These are phyloP conservation scores for Tupaia chinensis DNA, from an alignment of 2,113 vertebrate genomes.

Conservation along the genomic window DNA sequence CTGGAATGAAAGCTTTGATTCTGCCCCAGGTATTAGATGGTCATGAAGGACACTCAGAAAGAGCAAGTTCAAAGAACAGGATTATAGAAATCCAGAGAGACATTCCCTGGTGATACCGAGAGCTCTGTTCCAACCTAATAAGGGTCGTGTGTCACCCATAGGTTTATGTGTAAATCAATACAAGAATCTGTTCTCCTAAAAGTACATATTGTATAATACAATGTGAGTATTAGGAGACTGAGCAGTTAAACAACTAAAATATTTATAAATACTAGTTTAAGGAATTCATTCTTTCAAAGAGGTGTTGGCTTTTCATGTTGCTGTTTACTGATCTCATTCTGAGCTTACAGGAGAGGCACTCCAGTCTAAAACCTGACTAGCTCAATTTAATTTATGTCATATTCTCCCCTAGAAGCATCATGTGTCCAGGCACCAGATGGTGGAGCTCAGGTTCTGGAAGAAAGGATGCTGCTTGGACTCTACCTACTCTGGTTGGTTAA, in stretches of 20 bases:
- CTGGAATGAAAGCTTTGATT: background rate
- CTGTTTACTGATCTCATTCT: background rate
- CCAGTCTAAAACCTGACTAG: background rate
- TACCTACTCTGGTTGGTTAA: background rate
- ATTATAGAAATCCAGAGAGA: background rate
- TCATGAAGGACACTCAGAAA: background rate
- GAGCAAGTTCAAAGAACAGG: background rate
- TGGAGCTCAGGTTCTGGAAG: fast-evolving
- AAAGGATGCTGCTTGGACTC: no score
- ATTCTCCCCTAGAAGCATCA: no score
- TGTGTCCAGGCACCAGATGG: background rate
- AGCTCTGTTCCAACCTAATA: no score
- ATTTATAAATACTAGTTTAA: background rate
- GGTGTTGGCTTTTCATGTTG: background rate
- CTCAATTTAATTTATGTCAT: no score
- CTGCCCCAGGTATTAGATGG: background rate
- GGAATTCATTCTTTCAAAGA: background rate
- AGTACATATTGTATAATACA: background rate
- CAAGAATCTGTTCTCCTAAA: background rate
- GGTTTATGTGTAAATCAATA: background rate
- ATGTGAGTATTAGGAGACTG: background rate
- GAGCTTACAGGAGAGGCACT: background rate
- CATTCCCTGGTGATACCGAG: background rate
- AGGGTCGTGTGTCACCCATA: background rate
- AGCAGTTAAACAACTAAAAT: background rate